A percentile compares a stretch with the other conserved stretches of the same genome.
Conservation (phyloP, 2,888 invertebrate genomes). For the Leptopilina drosophilae region DNA sequence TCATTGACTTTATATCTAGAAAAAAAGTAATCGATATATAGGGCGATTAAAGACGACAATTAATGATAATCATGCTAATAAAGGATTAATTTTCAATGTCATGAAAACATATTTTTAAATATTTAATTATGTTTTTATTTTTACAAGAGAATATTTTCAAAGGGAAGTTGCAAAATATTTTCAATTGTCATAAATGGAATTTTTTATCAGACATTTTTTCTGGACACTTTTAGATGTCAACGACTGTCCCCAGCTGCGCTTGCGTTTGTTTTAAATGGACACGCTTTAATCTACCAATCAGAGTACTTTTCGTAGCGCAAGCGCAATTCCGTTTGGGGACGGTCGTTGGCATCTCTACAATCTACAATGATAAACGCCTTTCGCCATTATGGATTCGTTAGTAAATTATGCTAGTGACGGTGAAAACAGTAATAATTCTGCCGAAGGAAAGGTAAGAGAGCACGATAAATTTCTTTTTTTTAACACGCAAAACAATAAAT, state of each 20-base stretch:
- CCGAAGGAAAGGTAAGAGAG: conserved; percentile 69
- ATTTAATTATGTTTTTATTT: background rate
- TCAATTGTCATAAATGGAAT: background rate
- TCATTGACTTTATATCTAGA: no score
- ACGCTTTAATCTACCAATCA: no score
- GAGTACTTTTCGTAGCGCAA: no score
- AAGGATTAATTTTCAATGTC: background rate
- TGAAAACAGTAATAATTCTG: conserved; percentile 79
- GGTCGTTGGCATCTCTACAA: no score
- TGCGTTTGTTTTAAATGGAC: no score
- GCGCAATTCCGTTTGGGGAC: no score
- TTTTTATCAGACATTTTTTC: background rate
- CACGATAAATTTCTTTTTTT: background rate
- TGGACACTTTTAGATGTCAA: no score
- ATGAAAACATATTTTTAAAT: no score
- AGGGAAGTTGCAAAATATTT: background rate
- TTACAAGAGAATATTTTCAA: background rate
- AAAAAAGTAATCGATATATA: background rate
- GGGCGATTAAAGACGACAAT: background rate
- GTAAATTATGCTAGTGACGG: conserved; percentile 89
- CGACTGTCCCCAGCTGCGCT: no score
- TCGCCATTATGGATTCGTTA: conserved; percentile 83
- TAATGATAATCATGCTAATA: background rate
- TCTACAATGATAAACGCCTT: no score
- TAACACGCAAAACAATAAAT: background rate